Percentiles rank a stretch among this genome's conserved stretches.
These are phyloP conservation scores for Lycocerus yunnanus DNA, from an alignment of 2,888 invertebrate genomes.

Conservation along the genomic window DNA sequence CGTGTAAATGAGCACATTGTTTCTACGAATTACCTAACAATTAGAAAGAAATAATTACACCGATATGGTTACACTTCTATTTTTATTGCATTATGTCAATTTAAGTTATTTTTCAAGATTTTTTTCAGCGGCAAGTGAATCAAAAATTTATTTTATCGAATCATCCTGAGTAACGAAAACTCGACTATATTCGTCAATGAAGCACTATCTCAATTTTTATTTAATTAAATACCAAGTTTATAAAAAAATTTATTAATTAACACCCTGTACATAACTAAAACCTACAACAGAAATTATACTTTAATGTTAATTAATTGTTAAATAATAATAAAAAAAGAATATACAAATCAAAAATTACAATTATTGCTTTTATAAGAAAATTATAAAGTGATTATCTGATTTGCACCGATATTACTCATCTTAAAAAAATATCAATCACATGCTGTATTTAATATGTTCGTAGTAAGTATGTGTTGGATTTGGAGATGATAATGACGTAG, in stretches of 20 bases:
- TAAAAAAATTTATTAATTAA: neutral
- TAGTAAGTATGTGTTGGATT: slow-evolving; percentile 51
- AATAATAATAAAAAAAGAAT: no score
- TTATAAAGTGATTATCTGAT: neutral
- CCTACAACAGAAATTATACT: neutral
- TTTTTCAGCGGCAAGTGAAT: neutral
- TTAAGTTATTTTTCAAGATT: neutral
- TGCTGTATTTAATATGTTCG: slow-evolving; percentile 44
- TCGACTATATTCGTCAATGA: no score
- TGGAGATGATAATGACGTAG: slow-evolving; percentile 57
- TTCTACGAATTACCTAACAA: neutral
- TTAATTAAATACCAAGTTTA: neutral
- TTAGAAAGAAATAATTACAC: neutral
- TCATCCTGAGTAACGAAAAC: no score
- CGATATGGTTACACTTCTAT: neutral
- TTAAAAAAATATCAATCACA: slow-evolving; percentile 16
- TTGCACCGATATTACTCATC: neutral
- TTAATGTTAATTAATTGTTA: neutral
- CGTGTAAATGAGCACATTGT: neutral
- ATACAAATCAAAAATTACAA: neutral
- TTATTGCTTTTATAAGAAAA: neutral
- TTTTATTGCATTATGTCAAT: neutral
- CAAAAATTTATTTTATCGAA: neutral
- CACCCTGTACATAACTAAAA: neutral
- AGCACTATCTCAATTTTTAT: no score